These are phyloP conservation scores for Abramis brama DNA, from an alignment of 2,113 vertebrate genomes.

Conservation along the genomic window DNA sequence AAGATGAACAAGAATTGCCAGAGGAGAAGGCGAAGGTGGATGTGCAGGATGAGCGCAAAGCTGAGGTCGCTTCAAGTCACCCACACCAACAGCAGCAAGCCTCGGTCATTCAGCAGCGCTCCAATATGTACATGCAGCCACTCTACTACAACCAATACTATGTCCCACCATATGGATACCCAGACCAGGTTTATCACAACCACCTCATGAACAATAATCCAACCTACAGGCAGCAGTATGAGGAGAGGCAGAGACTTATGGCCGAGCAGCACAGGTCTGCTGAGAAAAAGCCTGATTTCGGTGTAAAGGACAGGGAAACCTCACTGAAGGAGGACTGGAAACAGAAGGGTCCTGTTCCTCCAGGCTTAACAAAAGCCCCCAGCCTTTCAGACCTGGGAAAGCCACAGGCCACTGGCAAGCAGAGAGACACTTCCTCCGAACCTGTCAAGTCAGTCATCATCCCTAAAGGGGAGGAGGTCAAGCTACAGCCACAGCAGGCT, in stretches of 20 bases:
- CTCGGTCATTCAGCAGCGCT: slow-evolving; percentile 96
- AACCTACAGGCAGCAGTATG: slow-evolving; percentile 91
- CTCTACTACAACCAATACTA: slow-evolving; percentile 99
- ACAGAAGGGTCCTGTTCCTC: slow-evolving; percentile 87
- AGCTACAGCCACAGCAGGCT: slow-evolving; percentile 81
- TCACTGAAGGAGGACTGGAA: slow-evolving; percentile 96
- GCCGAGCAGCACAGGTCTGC: slow-evolving; percentile 85
- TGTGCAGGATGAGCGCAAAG: slow-evolving; percentile 88
- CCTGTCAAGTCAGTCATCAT: slow-evolving; percentile 87
- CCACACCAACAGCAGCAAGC: slow-evolving; percentile 76
- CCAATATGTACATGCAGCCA: slow-evolving; percentile 98
- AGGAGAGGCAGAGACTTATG: slow-evolving; percentile 90
- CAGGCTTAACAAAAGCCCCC: slow-evolving; percentile 90
- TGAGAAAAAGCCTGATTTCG: slow-evolving; percentile 88
- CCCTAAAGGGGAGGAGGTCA: slow-evolving; percentile 90
- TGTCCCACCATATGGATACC: slow-evolving; percentile 90
- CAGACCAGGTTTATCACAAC: slow-evolving; percentile 92
- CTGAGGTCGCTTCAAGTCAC: slow-evolving; percentile 76
- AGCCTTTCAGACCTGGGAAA: slow-evolving; percentile 92
- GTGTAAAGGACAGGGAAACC: slow-evolving; percentile 87
- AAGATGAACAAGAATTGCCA: slow-evolving; percentile 83
- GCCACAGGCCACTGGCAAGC: slow-evolving; percentile 80
- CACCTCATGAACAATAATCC: slow-evolving; percentile 93
- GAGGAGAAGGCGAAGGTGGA: slow-evolving; percentile 90
- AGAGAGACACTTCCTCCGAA: slow-evolving; percentile 85